Evolutionary conservation across 2,797 vertebrate genomes (phyloP).

Genomic region (Esox lucius): DNA sequence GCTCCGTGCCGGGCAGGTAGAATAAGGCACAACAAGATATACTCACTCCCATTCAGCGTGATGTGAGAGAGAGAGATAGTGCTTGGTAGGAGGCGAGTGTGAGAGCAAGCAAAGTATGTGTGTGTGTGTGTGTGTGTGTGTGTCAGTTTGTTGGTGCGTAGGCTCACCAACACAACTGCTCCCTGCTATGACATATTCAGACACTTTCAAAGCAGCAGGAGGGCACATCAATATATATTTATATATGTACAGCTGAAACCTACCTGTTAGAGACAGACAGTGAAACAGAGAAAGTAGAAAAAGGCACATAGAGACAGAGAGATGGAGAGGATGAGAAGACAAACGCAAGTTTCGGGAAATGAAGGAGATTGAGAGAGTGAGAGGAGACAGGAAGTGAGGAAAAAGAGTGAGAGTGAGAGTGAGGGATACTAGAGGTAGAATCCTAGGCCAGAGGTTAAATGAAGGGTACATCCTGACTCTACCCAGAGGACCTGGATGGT

Average conservation of each 20-base stretch:
- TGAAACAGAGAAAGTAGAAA: neutral
- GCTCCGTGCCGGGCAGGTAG: conserved; percentile 1
- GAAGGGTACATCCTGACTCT: conserved; percentile 15
- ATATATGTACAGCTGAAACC: neutral
- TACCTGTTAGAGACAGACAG: neutral
- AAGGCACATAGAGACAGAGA: neutral
- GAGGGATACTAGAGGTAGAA: neutral
- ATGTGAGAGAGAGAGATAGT: neutral
- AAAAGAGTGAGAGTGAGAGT: neutral
- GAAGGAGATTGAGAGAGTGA: neutral
- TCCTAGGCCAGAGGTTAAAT: neutral
- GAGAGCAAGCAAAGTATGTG: neutral
- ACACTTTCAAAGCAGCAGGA: conserved; percentile 1
- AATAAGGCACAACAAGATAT: conserved; percentile 12
- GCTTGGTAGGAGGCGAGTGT: neutral
- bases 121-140: conserved; percentile 4
- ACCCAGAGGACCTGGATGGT: conserved; percentile 14
- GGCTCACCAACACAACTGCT: conserved; percentile 54
- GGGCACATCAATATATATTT: neutral
- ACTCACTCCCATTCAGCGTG: neutral
- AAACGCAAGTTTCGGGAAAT: neutral
- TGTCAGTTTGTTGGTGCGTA: conserved; percentile 34
- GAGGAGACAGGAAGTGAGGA: neutral
- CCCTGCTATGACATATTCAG: conserved; percentile 44
- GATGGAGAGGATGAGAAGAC: neutral